Evolutionary conservation across 1,140 invertebrate species (phyloP), one percentile per base, ranked within the genome.

Genomic region (Zaprionus vittiger): DNA sequence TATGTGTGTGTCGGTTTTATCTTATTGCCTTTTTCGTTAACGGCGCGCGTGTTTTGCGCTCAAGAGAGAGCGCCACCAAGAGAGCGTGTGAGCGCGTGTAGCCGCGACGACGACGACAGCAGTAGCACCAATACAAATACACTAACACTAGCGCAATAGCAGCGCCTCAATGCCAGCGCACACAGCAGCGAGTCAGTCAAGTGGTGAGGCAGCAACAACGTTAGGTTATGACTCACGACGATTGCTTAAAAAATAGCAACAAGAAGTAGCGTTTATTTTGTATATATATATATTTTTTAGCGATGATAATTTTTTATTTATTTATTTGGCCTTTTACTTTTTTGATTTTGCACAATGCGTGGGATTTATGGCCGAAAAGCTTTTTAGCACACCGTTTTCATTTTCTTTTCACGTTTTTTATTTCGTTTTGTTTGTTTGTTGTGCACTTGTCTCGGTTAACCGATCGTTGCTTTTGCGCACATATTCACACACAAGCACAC

Each of bases 121-220:
- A 56, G 20, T 55, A 56, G 28, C 65, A 68, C 26, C 28, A 68
- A 47, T n/a, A 65, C 47, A 14, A 65, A 24, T 24, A 52, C 47
- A 22, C 17, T 9, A 47, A 41, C 71, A 74, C 38, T 59, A 69
- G 64, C 61, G 63, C 64, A 79, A 57, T 24, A 57, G 62, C 74
- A 80, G 71, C 81, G 71, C 81, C 81, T 83, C 81, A 83, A 83
- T 83, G 81, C 81, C 73, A 76, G 74, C 79, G 17, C 41, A 47
- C n/a, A 47, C 41, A 47, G n/a, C n/a, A 38, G 75, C 75, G 61
- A 80, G 80, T 70, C 80, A 84, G 78, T 83, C 67, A 77, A 84
- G 77, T 76, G 34, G 76, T 63, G 73, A 72, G 65, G 72, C 77
- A 38, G 62, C 69, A 77, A 72, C 67, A 77, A 77, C 70, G 68